Evolutionary conservation across 92 coral and sea anemone species (phyloP), one percentile per base, ranked within the genome.

Genomic region (Parazoanthus darwini): DNA sequence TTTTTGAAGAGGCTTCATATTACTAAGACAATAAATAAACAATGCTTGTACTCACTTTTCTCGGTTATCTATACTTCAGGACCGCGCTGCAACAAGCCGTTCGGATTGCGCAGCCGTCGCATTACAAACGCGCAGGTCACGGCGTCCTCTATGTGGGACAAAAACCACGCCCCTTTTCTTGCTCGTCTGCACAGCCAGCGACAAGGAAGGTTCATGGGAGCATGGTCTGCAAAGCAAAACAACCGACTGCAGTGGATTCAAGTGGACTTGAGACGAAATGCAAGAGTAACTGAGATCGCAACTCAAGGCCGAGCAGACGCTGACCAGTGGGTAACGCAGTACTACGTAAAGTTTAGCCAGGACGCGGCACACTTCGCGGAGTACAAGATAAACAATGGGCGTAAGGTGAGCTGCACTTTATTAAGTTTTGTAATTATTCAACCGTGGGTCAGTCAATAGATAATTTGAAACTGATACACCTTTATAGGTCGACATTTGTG

Each of bases 301-400:
- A 84, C 87, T 84, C 87, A 84, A 84, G 87, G 87, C 18, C 87
- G 87, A 70, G 87, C 87, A 7, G 87, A 84, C 44, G 87, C 68
- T 84, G 79, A 72, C 87, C 79, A 84, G 65, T 84, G 87, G 87
- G 79, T 84, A 70, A 84, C 87, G 46, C 79, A 46, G 79, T 84
- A 84, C 46, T 84, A 84, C 50, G 79, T 84, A 13, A 84, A 70
- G 15, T 84, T 46, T 29, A 71, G 87, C 75, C 78, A 70, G 87
- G 87, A 84, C 68, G 87, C 78, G 8, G 87, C 87, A 66, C 26
- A 84, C 46, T 84, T 84, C 26, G 87, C 79, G 78, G 87, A 84
- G 20, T 84, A 84, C 78, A 84, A 84, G 23, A 84, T 84, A 71
- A 84, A 51, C 18, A 84, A 84, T 65, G 51, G 78, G 13, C 87